Evolutionary conservation across 2,113 vertebrate species (phyloP).

Genomic region (Solea senegalensis): DNA sequence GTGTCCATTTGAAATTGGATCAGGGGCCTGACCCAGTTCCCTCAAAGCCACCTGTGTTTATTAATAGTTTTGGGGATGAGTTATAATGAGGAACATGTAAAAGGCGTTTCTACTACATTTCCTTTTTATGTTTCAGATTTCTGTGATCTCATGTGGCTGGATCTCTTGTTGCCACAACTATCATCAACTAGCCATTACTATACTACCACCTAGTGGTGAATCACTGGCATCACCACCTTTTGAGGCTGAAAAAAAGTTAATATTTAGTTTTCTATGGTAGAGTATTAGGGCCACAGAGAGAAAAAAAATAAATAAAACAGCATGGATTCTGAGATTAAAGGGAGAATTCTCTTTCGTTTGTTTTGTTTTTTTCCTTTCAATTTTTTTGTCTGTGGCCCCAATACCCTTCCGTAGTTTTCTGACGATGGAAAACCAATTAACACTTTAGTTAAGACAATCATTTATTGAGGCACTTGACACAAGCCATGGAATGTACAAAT

Average conservation of each 20-base stretch:
- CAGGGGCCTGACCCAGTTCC: neutral
- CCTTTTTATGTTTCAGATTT: neutral
- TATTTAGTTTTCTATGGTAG: neutral
- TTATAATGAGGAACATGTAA: no score
- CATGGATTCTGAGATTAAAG: no score
- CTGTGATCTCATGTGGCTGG: neutral
- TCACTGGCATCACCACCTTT: slow-evolving; percentile 9
- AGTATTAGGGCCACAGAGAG: no score
- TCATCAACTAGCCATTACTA: neutral
- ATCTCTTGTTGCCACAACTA: neutral
- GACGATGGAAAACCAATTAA: neutral
- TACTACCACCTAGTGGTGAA: slow-evolving; percentile 48
- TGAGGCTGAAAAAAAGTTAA: neutral
- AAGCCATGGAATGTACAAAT: slow-evolving; percentile 76
- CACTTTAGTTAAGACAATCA: slow-evolving; percentile 47
- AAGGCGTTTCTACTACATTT: neutral
- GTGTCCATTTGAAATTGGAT: neutral
- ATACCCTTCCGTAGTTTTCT: no score
- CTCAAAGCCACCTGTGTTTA: no score
- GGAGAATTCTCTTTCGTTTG: no score
- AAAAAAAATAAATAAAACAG: no score
- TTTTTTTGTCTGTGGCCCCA: no score
- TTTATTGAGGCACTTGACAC: slow-evolving; percentile 87
- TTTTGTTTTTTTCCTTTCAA: no score
- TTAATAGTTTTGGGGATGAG: no score